A percentile compares a stretch with the other conserved stretches of the same genome.
Evolutionary conservation across 2,797 vertebrate genomes (phyloP).

Genomic region (Myotis planiceps): DNA sequence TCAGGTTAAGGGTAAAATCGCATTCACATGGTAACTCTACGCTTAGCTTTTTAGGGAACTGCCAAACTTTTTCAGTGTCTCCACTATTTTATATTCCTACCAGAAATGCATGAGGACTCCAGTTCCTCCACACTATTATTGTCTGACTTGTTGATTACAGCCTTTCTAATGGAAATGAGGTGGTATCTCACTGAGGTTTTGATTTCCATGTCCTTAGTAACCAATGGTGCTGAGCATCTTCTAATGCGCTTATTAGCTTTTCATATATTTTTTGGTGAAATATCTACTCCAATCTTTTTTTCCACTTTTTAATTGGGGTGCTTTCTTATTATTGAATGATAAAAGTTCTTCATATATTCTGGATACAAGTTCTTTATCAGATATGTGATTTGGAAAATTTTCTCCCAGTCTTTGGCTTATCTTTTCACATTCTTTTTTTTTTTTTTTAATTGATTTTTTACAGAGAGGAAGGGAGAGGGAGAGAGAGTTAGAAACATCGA

Average conservation of each 20-base stretch:
- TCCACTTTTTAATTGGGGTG: background rate
- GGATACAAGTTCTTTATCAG: background rate
- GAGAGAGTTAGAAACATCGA: too few relatives aligned
- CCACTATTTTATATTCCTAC: background rate
- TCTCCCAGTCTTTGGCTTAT: background rate
- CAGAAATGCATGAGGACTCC: background rate
- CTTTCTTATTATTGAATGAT: background rate
- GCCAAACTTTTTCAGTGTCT: background rate
- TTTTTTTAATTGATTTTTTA: background rate
- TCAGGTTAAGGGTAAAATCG: background rate
- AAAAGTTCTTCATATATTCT: background rate
- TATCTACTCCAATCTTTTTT: background rate
- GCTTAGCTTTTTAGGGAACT: background rate
- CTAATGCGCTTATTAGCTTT: background rate
- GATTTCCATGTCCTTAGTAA: background rate
- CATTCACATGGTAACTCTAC: background rate
- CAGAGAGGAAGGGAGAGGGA: too few relatives aligned
- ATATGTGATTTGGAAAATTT: background rate
- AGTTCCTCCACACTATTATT: background rate
- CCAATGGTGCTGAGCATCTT: background rate
- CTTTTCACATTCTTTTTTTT: background rate
- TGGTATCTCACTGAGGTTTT: background rate
- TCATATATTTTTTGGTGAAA: background rate
- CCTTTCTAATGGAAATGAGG: background rate
- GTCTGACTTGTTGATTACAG: background rate